Conservation (phyloP, 2,888 invertebrate genomes). For the Nephrotoma flavescens region DNA sequence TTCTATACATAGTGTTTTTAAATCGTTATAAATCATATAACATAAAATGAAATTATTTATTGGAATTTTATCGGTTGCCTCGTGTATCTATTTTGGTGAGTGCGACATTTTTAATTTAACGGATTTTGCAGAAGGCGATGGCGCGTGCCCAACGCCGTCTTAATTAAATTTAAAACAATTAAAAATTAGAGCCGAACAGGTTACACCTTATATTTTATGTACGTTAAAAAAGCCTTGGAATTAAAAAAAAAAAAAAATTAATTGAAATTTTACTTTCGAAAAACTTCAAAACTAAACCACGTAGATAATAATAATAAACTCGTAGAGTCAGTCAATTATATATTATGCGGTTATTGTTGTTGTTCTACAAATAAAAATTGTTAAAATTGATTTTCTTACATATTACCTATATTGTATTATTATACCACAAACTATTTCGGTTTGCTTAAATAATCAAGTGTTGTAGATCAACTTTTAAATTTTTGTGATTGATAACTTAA, state of each 20-base stretch:
- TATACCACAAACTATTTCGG: background rate
- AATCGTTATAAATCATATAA: background rate
- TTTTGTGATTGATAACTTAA: background rate
- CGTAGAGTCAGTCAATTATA: background rate
- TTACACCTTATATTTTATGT: background rate
- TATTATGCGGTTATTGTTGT: background rate
- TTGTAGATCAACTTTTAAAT: background rate
- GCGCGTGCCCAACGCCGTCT: background rate
- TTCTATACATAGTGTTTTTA: background rate
- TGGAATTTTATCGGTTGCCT: background rate
- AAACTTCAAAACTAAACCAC: background rate
- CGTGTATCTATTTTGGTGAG: conserved; percentile 1
- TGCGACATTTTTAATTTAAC: background rate
- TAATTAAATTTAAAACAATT: background rate
- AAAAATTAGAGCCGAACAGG: background rate
- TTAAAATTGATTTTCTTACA: background rate
- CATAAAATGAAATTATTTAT: background rate
- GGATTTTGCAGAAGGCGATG: background rate
- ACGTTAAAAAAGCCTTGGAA: background rate
- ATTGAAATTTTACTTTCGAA: background rate
- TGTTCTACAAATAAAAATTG: background rate
- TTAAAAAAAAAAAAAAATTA: background rate
- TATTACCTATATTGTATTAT: background rate
- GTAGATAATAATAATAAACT: background rate
- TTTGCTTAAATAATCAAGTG: background rate